Conservation (phyloP, 30 jellyfish, hydroid and myxozoan species). For the Chrysaora quinquecirrha region DNA sequence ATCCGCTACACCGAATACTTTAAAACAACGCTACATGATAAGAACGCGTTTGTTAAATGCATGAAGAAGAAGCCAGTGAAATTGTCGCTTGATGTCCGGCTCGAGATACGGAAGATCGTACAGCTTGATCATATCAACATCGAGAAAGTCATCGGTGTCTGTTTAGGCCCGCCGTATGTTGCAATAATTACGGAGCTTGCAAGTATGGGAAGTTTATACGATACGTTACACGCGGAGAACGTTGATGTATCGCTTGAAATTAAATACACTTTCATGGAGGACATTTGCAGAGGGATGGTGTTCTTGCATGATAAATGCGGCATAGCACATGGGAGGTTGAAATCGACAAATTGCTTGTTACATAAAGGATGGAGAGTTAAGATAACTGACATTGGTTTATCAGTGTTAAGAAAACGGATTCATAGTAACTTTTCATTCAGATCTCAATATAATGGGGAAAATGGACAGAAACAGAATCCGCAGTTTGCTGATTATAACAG, state of each 20-base stretch:
- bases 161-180: conserved; percentile 77
- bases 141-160: conserved; percentile 73
- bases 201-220: conserved; percentile 90
- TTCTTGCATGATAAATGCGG: conserved; percentile 69
- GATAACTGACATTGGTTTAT: conserved; percentile 81
- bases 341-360: conserved; percentile 89
- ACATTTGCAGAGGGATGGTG: conserved; percentile 90
- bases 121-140: conserved; percentile 71
- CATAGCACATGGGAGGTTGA: conserved; percentile 85
- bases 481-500: conserved; percentile 38
- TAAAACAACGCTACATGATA: conserved; percentile 44
- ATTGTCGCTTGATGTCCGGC: conserved; percentile 67
- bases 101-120: conserved; percentile 68
- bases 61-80: conserved; percentile 65
- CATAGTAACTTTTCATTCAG: background rate
- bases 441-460: background rate
- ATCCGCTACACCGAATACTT: conserved; percentile 47
- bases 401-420: conserved; percentile 41
- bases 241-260: conserved; percentile 84
- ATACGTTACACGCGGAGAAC: conserved; percentile 73
- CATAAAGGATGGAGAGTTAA: conserved; percentile 96
- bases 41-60: conserved; percentile 66
- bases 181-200: conserved; percentile 80
- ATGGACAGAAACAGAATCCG: conserved; percentile 32
- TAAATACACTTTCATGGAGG: conserved; percentile 84